Evolutionary conservation across 1,140 invertebrate species (phyloP).

Genomic region (Trichonephila clavipes): DNA sequence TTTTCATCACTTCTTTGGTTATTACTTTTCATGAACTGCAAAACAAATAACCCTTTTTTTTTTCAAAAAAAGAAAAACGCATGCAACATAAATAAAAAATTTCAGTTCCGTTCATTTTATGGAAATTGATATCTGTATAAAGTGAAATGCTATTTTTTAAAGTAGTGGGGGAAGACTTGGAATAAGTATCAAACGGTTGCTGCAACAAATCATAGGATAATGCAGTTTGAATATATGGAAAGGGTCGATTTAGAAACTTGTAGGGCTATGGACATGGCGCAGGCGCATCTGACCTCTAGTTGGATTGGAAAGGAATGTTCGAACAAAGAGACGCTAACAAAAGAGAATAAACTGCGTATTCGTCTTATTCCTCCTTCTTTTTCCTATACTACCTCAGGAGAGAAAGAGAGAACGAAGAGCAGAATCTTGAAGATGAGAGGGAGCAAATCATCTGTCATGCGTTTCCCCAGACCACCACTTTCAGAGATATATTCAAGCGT

Average conservation of each 20-base stretch:
- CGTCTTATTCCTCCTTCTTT: constrained; percentile 53
- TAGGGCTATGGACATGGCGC: background rate
- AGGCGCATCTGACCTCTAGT: constrained; percentile 44
- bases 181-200: background rate
- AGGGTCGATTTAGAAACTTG: constrained; percentile 34
- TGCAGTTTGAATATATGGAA: constrained; percentile 19
- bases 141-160: constrained; percentile 5
- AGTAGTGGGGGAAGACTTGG: background rate
- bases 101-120: background rate
- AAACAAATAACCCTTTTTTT: no score
- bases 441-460: constrained; percentile 74
- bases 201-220: background rate
- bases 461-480: constrained; percentile 76
- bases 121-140: background rate
- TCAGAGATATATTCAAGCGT: constrained; percentile 74
- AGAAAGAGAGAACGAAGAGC: constrained; percentile 29
- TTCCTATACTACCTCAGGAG: background rate
- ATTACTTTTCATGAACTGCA: no score
- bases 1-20: no score
- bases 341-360: constrained; percentile 66
- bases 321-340: constrained; percentile 66
- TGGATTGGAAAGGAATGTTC: constrained; percentile 68
- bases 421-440: constrained; percentile 71
- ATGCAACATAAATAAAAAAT: background rate
- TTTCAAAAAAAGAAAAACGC: background rate